Percentiles rank a stretch among this genome's conserved stretches.
These are phyloP conservation scores for Epizoanthus illoricatus DNA, from an alignment of 92 coral and sea anemone genomes.

Conservation along the genomic window DNA sequence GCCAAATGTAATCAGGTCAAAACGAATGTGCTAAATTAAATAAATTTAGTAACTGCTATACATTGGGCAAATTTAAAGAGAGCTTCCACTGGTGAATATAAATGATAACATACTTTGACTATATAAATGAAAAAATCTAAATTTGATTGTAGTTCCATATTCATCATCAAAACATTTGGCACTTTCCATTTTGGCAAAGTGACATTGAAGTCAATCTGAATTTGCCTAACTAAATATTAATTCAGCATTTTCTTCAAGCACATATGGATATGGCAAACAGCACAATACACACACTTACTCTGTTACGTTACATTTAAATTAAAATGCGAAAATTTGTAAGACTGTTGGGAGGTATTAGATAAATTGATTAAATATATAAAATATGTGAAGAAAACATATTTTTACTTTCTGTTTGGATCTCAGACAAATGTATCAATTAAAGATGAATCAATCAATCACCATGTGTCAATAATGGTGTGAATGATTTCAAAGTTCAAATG, in stretches of 20 bases:
- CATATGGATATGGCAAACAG: not conserved
- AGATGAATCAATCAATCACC: not conserved
- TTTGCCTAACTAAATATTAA: not conserved
- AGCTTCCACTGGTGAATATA: no score
- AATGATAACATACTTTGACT: not conserved
- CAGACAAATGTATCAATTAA: not conserved
- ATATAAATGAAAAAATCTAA: not conserved
- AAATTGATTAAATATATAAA: no score
- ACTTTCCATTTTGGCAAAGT: no score
- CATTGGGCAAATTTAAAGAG: not conserved
- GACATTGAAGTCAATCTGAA: not conserved
- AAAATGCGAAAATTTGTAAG: no score
- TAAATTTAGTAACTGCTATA: not conserved
- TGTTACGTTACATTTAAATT: no score
- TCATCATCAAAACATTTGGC: not conserved
- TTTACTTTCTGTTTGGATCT: not conserved
- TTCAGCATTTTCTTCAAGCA: not conserved
- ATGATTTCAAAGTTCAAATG: not conserved
- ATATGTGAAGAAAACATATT: not conserved
- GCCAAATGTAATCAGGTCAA: not conserved
- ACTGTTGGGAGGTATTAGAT: no score
- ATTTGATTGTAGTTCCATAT: not conserved
- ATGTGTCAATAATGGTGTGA: not conserved
- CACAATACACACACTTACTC: no score
- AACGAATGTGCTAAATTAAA: not conserved